A percentile compares a stretch with the other conserved stretches of the same genome.
phyloP scores from a whole-genome alignment of 1,140 invertebrate species.

The Penaeus japonicus region DNA sequence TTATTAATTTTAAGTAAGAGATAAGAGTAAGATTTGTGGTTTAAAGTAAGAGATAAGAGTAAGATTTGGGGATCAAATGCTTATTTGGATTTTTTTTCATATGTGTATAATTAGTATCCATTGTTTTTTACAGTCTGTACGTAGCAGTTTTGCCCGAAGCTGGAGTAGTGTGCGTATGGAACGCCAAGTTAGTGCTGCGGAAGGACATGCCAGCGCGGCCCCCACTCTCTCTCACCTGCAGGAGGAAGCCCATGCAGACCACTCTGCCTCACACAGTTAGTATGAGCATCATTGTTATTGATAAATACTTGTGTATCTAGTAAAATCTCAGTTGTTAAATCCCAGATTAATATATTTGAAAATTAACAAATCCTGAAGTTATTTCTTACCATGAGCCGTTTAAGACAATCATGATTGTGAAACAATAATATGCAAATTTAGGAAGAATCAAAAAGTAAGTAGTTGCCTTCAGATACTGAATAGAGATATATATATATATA shows the following conservation, averaged over 20 bases:
- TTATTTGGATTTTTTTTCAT: no score
- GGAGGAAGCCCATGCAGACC: constrained; percentile 45
- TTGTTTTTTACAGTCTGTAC: constrained; percentile 20
- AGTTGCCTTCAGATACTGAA: no score
- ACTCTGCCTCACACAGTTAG: constrained; percentile 9
- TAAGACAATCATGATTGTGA: no score
- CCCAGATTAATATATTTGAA: no score
- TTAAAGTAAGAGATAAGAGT: neutral
- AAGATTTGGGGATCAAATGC: no score
- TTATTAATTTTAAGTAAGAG: neutral
- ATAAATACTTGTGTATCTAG: no score
- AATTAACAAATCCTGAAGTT: no score
- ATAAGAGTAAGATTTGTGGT: neutral
- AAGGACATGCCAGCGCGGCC: constrained; percentile 1
- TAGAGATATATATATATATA: no score
- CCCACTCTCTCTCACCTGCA: constrained; percentile 47
- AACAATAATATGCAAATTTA: no score
- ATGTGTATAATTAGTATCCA: neutral
- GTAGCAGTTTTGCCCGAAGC: constrained; percentile 40
- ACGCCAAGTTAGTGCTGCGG: constrained; percentile 15
- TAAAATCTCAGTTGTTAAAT: no score
- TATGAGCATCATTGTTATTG: neutral
- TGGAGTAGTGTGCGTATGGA: constrained; percentile 49
- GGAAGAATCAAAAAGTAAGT: no score
- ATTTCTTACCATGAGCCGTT: no score